Evolutionary conservation across 1,140 invertebrate species (phyloP).

Genomic region (Penaeus japonicus): DNA sequence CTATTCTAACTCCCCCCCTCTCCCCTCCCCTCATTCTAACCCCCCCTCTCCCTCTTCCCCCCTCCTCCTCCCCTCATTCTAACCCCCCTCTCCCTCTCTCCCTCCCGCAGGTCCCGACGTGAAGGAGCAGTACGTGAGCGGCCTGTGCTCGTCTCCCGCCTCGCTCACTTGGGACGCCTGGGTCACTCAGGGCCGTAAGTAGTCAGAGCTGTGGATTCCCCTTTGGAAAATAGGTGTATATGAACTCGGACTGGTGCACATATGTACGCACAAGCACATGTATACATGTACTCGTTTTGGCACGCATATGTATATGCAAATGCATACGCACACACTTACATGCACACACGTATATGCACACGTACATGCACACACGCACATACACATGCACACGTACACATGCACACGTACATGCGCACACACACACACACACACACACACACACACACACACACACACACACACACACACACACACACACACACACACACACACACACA

Average conservation of each 20-base stretch:
- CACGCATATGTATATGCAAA: too few species aligned
- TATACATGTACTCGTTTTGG: too few species aligned
- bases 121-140: not conserved
- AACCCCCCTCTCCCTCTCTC: not conserved
- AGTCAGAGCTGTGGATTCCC: not conserved
- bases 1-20: too few species aligned
- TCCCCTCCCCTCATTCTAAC: not conserved
- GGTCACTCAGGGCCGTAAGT: slow-evolving; percentile 48
- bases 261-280: too few species aligned
- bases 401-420: too few species aligned
- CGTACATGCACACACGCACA: not conserved
- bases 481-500: too few species aligned
- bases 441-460: too few species aligned
- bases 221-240: too few species aligned
- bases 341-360: not conserved
- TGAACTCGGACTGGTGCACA: too few species aligned
- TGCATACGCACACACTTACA: too few species aligned
- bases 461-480: not conserved
- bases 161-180: slow-evolving; percentile 39
- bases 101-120: slow-evolving; percentile 24
- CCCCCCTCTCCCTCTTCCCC: too few species aligned
- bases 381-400: not conserved
- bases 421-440: too few species aligned
- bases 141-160: slow-evolving; percentile 34
- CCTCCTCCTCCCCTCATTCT: not conserved